Evolutionary conservation across 92 coral and sea anemone genomes (phyloP).

Genomic region (Phenganax stokvisi): DNA sequence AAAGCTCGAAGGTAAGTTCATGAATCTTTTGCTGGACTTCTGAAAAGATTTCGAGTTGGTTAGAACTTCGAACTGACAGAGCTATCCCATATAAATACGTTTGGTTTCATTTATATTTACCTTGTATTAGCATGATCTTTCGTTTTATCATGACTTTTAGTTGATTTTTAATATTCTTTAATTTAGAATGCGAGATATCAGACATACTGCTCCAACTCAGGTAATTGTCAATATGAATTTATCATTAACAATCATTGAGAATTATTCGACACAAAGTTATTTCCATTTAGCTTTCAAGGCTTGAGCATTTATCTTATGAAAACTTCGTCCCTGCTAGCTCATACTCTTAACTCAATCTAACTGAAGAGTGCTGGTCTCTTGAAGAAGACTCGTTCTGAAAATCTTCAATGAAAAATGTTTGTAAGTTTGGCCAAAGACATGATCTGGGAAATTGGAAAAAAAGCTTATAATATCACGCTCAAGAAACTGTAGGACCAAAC

Average conservation of each 20-base stretch:
- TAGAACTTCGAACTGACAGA: too few species aligned
- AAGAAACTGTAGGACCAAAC: too few species aligned
- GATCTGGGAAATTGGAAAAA: too few species aligned
- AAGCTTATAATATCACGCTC: too few species aligned
- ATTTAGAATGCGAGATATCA: not conserved
- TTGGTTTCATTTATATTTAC: not conserved
- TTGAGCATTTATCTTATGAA: conserved; percentile 6
- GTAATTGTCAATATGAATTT: not conserved
- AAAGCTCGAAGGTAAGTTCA: not conserved
- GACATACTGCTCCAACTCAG: not conserved
- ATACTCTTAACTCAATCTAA: conserved; percentile 7
- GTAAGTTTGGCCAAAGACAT: not conserved
- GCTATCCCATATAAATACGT: too few species aligned
- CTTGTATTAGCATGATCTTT: not conserved
- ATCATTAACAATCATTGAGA: too few species aligned
- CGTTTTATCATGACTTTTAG: too few species aligned
- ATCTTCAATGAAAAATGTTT: not conserved
- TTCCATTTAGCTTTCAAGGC: conserved; percentile 5
- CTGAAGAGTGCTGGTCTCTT: not conserved
- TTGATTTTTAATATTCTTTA: not conserved
- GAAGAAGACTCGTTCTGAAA: too few species aligned
- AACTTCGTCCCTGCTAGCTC: not conserved
- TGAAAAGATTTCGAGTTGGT: too few species aligned
- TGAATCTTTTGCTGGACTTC: too few species aligned
- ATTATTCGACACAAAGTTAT: not conserved